Evolutionary conservation across 2,797 vertebrate genomes (phyloP), one percentile per base, ranked within the genome.

Genomic region (Danio albolineatus): DNA sequence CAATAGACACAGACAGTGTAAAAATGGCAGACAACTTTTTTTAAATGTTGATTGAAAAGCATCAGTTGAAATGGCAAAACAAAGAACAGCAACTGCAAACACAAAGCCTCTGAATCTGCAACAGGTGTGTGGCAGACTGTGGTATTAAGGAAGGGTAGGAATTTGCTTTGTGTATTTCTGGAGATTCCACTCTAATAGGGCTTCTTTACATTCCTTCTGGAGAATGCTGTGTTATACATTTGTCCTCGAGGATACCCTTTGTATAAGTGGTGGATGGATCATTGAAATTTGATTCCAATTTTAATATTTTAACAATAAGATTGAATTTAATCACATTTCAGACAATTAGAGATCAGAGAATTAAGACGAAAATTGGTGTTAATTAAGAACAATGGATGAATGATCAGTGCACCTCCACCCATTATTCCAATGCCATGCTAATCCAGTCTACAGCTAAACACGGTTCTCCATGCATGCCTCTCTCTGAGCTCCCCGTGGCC

Each of bases 381-480:
- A 54, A 13, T 70, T 8, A 38, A 38, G 48, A 53, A 17, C 28
- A 4, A 4, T 19, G 16, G n/a, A 10, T 10, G 4, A 41, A 41
- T 10, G 38, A 53, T 19, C 0, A 1, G 16, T 39, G 6, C 7
- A 41, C 49, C 0, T 28, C 67, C 39, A 19, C 67, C 54, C 70
- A 64, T 81, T 84, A 83, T 84, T 82, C 80, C 66, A 38, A 16
- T 78, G 46, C 80, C 74, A 6, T 14, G 80, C 53, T 62, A n/a
- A 51, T 69, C 65, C 75, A 80, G 10, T 67, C 72, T 28, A 66
- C 84, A 84, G 88, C 87, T 86, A 87, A 84, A 87, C 81, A 44
- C 51, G 38, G 41, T 87, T 87, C 75, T 83, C 78, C 84, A 84
- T 16, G 53, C 87, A 78, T 86, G 79, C 85, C 82, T 86, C 65